Evolutionary conservation across 2,113 vertebrate genomes (phyloP), one percentile per base, ranked within the genome.

Genomic region (Alethe castanea): DNA sequence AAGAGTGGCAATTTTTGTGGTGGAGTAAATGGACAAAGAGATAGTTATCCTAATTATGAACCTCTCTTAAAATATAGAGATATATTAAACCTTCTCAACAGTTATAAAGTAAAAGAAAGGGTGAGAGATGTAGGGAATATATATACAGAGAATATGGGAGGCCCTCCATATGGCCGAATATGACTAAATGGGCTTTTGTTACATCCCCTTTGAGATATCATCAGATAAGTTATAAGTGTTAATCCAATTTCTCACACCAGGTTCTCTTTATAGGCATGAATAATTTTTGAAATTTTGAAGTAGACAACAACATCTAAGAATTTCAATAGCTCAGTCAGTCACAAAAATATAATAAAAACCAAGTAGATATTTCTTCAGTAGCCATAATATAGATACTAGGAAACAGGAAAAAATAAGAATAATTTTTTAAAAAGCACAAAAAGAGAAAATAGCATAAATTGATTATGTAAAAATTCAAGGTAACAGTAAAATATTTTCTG

Each of bases 351-450:
- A 44, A 59, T 28, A 67, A 69, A 77, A 64, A 5, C 5, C 16
- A 64, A 26, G 13, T 33, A 23, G 5, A 5, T 64, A 29, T 26
- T 87, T 77, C 8, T 72, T 62, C 29, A 76, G 23, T 38, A 76
- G 42, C n/a, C 11, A 76, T 10, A 59, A 66, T 44, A 70, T 35
- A 61, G 18, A 40, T 16, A 70, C 35, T 47, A 72, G 50, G 17
- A 57, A 83, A 38, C 2, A 45, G 28, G 48, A 59, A 59, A 65
- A 86, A 54, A 45, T 3, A 28, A 47, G 1, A 48, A 57, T 26
- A 45, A 20, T 45, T 19, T 45, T 42, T 11, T 19, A 83, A 73
- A 48, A 64, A n/a, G 0, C 0, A 25, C 1, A 15, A 33, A 36
- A 72, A 56, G 5, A 54, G 1, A 53, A 89, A 80, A 47, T 7